A percentile compares a stretch with the other conserved stretches of the same genome.
Evolutionary conservation across 2,113 vertebrate species (phyloP).

Genomic region (Origma solitaria): DNA sequence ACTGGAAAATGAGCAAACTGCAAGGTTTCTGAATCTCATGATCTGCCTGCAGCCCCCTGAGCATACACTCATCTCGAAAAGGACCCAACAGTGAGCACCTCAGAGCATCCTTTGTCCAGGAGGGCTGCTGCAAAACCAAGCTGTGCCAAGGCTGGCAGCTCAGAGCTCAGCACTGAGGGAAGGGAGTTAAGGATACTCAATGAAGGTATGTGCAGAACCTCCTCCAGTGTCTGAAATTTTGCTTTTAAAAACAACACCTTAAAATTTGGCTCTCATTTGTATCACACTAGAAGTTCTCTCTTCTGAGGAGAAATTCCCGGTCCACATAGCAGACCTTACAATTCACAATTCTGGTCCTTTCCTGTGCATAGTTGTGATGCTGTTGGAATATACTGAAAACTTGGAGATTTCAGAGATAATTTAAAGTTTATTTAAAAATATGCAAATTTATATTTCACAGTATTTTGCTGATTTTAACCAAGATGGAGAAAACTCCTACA

Average conservation of each 20-base stretch:
- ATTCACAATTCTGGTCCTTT: not conserved
- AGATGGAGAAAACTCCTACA: not conserved
- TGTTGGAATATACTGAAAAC: not conserved
- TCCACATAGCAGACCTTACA: not conserved
- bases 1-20: not conserved
- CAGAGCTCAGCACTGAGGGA: not conserved
- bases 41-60: not conserved
- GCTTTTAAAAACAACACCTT: not conserved
- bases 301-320: not conserved
- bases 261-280: not conserved
- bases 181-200: not conserved
- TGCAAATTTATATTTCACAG: not conserved
- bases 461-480: not conserved
- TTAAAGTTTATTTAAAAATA: not conserved
- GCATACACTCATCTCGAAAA: not conserved
- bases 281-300: not conserved
- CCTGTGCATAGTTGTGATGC: not conserved
- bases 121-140: not conserved
- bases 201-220: not conserved
- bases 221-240: not conserved
- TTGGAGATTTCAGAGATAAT: not conserved
- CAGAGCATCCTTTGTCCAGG: not conserved
- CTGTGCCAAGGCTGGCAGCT: not conserved
- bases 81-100: not conserved
- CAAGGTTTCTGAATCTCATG: fast-evolving